Evolutionary conservation across 1,140 invertebrate species (phyloP), one percentile per base, ranked within the genome.

Genomic region (Solenopsis invicta): DNA sequence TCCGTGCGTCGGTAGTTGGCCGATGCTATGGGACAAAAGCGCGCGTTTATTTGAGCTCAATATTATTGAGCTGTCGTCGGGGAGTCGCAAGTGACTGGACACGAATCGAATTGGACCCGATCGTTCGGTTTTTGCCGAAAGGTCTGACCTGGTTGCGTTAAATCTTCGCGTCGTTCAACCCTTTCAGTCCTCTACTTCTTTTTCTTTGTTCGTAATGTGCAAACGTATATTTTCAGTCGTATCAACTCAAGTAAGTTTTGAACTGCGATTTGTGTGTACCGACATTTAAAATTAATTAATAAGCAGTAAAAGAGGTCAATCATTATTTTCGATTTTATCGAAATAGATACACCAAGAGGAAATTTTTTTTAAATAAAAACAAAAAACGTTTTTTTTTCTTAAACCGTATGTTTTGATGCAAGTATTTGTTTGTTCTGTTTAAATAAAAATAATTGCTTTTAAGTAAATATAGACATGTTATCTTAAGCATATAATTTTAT

Each of bases 41-140:
- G 41, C 75, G 67, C 67, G 88, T 59, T 90, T 89, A 89, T 89
- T 90, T 41, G 24, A 85, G 72, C 54, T 87, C 88, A 69, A 89
- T 89, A 87, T 59, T 87, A 84, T 89, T 78, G 88, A 87, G 52
- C 86, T 72, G 71, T 76, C 88, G 59, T 50, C 18, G 37, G 24
- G 54, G 54, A 56, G n/a, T 9, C 59, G 52, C 24, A 24, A 21
- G 48, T 21, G 29, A 9, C 52, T 16, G 61, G 24, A 52, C 29
- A 29, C 37, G 6, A 24, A 48, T 59, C 67, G 78, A 48, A 82
- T 71, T 54, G 87, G 16, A 81, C 45, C 66, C 71, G 56, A 41
- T 50, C 56, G 54, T 16, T 21, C 50, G 24, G 34, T 74, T 75
- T 59, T 78, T 24, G 24, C 64, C 56, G 21, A 18, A 54, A 48